phyloP scores from a whole-genome alignment of 2,797 vertebrate species.

The Galago senegalensis region DNA sequence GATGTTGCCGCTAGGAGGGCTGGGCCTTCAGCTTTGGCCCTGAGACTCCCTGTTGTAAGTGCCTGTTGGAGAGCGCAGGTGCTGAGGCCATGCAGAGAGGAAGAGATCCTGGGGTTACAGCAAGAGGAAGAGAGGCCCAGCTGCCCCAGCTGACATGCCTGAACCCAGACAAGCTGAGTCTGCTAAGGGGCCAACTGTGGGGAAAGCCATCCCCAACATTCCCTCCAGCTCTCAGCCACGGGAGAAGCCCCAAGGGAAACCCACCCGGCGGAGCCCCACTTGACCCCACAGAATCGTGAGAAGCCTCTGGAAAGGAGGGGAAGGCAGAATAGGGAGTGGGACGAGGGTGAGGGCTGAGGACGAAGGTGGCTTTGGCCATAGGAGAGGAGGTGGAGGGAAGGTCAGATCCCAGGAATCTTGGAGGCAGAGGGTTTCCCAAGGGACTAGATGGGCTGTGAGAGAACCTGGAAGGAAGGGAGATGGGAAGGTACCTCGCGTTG shows the following conservation, averaged over 20 bases:
- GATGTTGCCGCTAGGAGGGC: background rate
- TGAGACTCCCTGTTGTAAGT: background rate
- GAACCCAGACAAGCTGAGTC: background rate
- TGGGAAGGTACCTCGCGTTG: no score
- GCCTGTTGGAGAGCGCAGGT: background rate
- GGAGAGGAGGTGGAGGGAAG: background rate
- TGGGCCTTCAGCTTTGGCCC: background rate
- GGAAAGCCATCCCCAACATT: background rate
- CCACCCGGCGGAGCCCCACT: no score
- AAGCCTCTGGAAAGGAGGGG: background rate
- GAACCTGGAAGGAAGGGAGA: background rate
- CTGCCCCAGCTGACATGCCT: background rate
- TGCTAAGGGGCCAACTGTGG: fast-evolving
- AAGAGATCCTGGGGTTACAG: background rate
- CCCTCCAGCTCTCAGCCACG: background rate
- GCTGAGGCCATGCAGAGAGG: background rate
- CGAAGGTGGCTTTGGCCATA: background rate
- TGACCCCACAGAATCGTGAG: background rate
- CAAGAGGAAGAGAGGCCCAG: background rate
- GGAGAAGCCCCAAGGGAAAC: background rate
- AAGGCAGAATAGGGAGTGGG: background rate
- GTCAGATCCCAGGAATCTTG: background rate
- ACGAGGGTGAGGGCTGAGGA: background rate
- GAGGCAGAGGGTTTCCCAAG: background rate
- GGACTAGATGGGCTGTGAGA: background rate